Evolutionary conservation across 2,888 invertebrate genomes (phyloP).

Genomic region (Agrotis clavis): DNA sequence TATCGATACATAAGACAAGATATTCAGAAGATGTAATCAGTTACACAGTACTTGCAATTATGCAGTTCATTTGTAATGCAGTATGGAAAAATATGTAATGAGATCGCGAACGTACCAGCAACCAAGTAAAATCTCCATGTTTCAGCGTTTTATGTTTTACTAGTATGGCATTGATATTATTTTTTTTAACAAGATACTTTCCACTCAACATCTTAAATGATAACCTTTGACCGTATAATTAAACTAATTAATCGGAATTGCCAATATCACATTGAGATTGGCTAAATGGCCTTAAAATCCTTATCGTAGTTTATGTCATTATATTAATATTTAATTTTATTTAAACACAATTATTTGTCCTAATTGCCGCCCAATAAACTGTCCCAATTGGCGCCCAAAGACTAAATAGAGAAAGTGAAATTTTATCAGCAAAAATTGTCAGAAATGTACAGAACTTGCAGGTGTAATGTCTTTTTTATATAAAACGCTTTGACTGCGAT

Average conservation of each 20-base stretch:
- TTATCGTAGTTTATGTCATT: slow-evolving; percentile 23
- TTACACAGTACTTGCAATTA: slow-evolving; percentile 10
- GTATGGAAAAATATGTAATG: slow-evolving; percentile 22
- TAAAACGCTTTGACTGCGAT: not conserved
- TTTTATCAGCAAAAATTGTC: no score
- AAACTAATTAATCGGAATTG: slow-evolving; percentile 22
- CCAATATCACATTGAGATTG: slow-evolving; percentile 35
- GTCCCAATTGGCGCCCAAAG: slow-evolving; percentile 9
- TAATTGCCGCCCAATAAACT: slow-evolving; percentile 1
- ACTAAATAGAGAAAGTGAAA: no score
- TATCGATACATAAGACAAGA: not conserved
- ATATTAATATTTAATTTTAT: slow-evolving; percentile 19
- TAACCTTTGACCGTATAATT: slow-evolving; percentile 12
- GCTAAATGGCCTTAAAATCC: slow-evolving; percentile 26
- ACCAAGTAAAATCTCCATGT: not conserved
- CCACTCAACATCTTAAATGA: slow-evolving; percentile 3
- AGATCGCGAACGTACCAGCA: not conserved
- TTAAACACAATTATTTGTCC: slow-evolving; percentile 4
- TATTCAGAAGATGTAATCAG: slow-evolving; percentile 3
- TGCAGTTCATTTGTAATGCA: slow-evolving; percentile 12
- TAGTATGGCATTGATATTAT: not conserved
- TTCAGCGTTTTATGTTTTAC: not conserved
- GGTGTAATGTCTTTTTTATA: no score
- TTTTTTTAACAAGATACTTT: not conserved
- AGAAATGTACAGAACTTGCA: no score